A percentile compares a stretch with the other conserved stretches of the same genome.
Conservation (phyloP, 2,113 vertebrate genomes). For the Ploceus nigricollis region DNA sequence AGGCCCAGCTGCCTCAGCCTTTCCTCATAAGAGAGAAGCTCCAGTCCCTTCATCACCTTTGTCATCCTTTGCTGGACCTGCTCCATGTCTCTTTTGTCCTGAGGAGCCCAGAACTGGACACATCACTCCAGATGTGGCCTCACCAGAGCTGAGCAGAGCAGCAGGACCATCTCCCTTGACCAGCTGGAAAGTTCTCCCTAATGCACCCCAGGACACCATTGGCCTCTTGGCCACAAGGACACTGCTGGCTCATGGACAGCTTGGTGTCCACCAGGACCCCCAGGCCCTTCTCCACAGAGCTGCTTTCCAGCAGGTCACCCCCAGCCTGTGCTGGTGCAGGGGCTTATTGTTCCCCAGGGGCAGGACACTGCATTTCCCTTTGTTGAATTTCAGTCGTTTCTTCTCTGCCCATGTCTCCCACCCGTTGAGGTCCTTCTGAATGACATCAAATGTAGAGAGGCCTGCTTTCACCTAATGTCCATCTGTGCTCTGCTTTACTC, state of each 20-base stretch:
- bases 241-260: neutral
- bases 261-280: neutral
- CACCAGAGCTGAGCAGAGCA: neutral
- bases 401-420: neutral
- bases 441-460: neutral
- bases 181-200: neutral
- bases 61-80: rapidly evolving
- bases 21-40: neutral
- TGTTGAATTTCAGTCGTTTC: neutral
- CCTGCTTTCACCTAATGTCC: neutral
- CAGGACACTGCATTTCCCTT: neutral
- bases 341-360: neutral
- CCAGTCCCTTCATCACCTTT: neutral
- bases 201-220: neutral
- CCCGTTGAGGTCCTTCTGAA: neutral
- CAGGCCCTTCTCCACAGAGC: neutral
- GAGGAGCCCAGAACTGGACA: neutral
- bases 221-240: neutral
- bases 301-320: neutral
- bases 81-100: neutral
- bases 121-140: neutral
- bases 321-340: too few species aligned
- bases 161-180: neutral
- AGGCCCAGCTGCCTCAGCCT: neutral
- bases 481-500: neutral